These are phyloP conservation scores for Catharus bicknelli DNA, from an alignment of 2,113 vertebrate species.

Conservation along the genomic window DNA sequence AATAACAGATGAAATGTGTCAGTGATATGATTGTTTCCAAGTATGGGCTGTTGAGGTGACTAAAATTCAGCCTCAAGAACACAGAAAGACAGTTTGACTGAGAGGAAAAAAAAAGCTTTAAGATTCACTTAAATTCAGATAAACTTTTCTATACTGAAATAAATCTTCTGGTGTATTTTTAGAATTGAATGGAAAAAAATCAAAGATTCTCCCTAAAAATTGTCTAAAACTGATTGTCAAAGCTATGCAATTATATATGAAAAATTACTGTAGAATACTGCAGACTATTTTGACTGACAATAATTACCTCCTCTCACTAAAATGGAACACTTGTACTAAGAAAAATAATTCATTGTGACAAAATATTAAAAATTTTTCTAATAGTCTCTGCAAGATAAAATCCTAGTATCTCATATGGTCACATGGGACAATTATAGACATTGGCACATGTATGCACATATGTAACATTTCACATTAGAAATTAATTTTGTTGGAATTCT, in stretches of 20 bases:
- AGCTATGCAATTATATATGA: neutral
- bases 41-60: neutral
- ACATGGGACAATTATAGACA: neutral
- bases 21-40: neutral
- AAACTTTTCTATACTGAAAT: neutral
- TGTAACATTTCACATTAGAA: neutral
- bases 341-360: conserved; percentile 17
- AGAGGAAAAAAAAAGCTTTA: accelerated
- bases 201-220: neutral
- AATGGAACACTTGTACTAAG: neutral
- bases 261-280: neutral
- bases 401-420: neutral
- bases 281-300: neutral
- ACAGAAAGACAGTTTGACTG: neutral
- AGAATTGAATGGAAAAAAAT: neutral
- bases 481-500: neutral
- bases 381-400: neutral
- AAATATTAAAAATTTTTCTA: neutral
- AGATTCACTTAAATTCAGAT: neutral
- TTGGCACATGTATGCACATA: neutral
- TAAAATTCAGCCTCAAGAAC: neutral
- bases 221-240: neutral
- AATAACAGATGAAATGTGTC: neutral
- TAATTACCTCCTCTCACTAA: conserved; percentile 29
- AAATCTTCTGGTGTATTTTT: neutral